Evolutionary conservation across 2,113 vertebrate species (phyloP).

Genomic region (Psilopogon haemacephalus): DNA sequence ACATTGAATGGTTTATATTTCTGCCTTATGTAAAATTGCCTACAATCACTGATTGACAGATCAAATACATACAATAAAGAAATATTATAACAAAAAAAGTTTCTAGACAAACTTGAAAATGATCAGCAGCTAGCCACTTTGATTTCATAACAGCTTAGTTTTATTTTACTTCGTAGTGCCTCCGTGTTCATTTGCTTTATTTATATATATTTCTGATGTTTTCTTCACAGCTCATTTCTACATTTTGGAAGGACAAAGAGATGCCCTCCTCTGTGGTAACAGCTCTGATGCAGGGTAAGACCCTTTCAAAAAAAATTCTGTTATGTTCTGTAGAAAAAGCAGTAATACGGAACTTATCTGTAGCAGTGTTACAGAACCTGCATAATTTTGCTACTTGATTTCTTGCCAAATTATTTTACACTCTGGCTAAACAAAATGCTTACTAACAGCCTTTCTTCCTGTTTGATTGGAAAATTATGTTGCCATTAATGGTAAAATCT

Average conservation of each 20-base stretch:
- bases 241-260: slow-evolving; percentile 79
- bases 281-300: slow-evolving; percentile 90
- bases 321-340: not conserved
- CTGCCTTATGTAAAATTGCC: not conserved
- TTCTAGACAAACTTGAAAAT: not conserved
- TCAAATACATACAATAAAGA: not conserved
- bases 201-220: slow-evolving; percentile 32
- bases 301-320: not conserved
- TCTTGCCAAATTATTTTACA: not conserved
- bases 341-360: not conserved
- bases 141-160: not conserved
- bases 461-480: not conserved
- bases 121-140: not conserved
- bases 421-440: not conserved
- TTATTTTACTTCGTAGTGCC: not conserved
- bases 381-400: not conserved
- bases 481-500: not conserved
- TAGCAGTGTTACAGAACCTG: not conserved
- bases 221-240: slow-evolving; percentile 79
- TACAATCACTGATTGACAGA: not conserved
- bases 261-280: slow-evolving; percentile 91
- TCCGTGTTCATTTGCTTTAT: not conserved
- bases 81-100: not conserved
- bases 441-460: not conserved
- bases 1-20: not conserved